These are phyloP conservation scores for Rhadinocentrus ornatus DNA, from an alignment of 2,797 vertebrate genomes.

Conservation along the genomic window DNA sequence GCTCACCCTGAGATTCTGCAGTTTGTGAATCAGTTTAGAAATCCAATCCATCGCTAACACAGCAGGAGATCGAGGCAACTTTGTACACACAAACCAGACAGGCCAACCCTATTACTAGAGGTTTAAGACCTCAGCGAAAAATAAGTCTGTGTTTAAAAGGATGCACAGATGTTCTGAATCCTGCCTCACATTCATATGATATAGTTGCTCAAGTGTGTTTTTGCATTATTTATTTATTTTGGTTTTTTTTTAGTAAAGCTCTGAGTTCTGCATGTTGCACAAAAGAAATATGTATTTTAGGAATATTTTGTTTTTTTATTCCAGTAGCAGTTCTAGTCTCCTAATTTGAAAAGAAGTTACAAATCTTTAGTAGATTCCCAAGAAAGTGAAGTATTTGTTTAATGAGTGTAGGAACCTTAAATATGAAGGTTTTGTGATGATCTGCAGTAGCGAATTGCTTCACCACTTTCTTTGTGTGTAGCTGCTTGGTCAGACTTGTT, in stretches of 20 bases:
- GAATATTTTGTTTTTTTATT: conserved; percentile 15
- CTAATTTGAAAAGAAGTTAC: conserved; percentile 20
- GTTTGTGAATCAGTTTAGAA: conserved; percentile 45
- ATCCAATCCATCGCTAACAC: conserved; percentile 24
- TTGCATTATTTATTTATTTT: conserved; percentile 15
- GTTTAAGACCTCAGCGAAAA: conserved; percentile 32
- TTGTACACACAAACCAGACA: conserved; percentile 31
- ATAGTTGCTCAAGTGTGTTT: conserved; percentile 23
- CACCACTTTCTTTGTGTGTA: conserved; percentile 25
- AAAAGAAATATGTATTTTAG: conserved; percentile 22
- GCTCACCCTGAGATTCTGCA: conserved; percentile 22
- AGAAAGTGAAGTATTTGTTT: conserved; percentile 18
- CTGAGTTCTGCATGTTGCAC: conserved; percentile 12
- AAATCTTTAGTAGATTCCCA: conserved; percentile 17
- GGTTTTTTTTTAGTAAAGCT: conserved; percentile 32
- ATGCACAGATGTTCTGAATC: conserved; percentile 54
- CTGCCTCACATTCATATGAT: conserved; percentile 24
- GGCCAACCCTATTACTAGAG: conserved; percentile 37
- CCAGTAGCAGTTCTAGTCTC: conserved; percentile 15
- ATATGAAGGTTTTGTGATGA: conserved; percentile 23
- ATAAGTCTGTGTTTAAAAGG: conserved; percentile 42
- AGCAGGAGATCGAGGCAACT: conserved; percentile 27
- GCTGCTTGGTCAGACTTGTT: conserved; percentile 41
- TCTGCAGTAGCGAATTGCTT: conserved; percentile 14
- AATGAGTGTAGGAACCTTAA: conserved; percentile 13